Base-by-base conservation (phyloP, 2,888 invertebrate species). In the Rhagophthalmus giganteus region DNA sequence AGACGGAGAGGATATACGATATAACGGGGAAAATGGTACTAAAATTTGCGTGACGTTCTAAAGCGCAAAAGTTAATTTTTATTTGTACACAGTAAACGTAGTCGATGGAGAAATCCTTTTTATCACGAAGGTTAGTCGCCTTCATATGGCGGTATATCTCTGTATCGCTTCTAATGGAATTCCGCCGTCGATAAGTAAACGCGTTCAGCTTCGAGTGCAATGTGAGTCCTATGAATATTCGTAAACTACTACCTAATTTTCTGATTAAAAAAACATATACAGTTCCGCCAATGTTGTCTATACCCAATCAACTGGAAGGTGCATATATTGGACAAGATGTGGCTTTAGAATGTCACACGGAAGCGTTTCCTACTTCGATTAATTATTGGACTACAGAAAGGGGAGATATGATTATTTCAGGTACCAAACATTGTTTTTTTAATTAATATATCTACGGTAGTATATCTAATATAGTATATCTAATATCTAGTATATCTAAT, bases 211-310 rank as follows among this genome's bases (percentile, higher is more conserved):
- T 30, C 83, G 87, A 76, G 90, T 91, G 42, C 88, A 89, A 77
- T 89, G 89, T 89, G 78, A 87, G 88, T 86, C n/a, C n/a, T n/a
- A n/a, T n/a, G n/a, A n/a, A n/a, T n/a, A n/a, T n/a, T n/a, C n/a
- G n/a, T n/a, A n/a, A n/a, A n/a, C n/a, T n/a, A n/a, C n/a, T n/a
- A n/a, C n/a, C n/a, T n/a, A n/a, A n/a, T n/a, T n/a, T n/a, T n/a
- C n/a, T n/a, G n/a, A n/a, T n/a, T n/a, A n/a, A n/a, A n/a, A n/a
- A n/a, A n/a, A n/a, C n/a, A n/a, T n/a, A n/a, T n/a, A n/a, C 78
- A 94, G 94, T 94, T 82, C 93, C 93, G 24, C 94, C 94, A 52
- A 93, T 94, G 93, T 79, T 94, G 70, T 90, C 92, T 61, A 94
- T 94, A 71, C 90, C 93, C 39, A 93, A 93, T 77, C 94, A 94